Conservation (phyloP, 2,113 vertebrate species). For the Laterallus jamaicensis region DNA sequence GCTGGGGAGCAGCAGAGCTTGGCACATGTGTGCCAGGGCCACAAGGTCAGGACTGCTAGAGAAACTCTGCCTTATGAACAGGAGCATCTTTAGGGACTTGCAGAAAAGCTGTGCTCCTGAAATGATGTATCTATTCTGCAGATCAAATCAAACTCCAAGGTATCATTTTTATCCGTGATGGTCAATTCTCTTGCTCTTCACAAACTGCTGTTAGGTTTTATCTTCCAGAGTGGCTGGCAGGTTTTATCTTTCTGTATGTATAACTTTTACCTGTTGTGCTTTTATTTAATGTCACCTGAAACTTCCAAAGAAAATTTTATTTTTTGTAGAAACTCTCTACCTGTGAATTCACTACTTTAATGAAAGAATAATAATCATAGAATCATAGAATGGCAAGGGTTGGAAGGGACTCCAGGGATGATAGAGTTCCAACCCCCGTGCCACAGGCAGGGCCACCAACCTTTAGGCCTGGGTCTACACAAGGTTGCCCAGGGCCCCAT, state of each 20-base stretch:
- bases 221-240: background rate
- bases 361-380: background rate
- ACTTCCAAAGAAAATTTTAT: background rate
- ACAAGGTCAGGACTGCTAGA: background rate
- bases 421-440: too few species aligned
- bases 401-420: too few species aligned
- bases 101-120: background rate
- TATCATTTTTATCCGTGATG: background rate
- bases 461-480: too few species aligned
- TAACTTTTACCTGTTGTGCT: background rate
- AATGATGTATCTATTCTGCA: background rate
- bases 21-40: rapidly evolving
- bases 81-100: background rate
- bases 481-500: too few species aligned
- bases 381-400: too few species aligned
- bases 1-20: background rate
- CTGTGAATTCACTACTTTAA: background rate
- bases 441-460: too few species aligned
- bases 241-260: background rate
- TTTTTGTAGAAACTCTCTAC: background rate
- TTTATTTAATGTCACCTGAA: background rate
- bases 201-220: background rate
- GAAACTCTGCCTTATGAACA: background rate
- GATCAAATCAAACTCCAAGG: background rate
- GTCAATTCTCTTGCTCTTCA: background rate